Percentiles rank a stretch among this genome's conserved stretches.
Evolutionary conservation across 1,140 invertebrate genomes (phyloP).

Genomic region (Hypsibius dujardini): DNA sequence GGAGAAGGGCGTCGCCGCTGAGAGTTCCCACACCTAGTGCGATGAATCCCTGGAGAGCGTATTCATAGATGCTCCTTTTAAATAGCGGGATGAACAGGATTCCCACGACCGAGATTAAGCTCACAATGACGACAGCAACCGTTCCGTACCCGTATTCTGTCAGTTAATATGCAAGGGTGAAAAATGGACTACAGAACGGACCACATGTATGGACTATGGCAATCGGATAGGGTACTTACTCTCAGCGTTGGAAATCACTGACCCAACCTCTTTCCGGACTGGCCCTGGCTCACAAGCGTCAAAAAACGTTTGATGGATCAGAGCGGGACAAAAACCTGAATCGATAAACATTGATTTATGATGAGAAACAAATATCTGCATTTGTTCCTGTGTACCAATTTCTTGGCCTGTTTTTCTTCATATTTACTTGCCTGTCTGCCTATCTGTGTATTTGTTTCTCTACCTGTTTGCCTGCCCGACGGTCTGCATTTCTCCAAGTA

Average conservation of each 20-base stretch:
- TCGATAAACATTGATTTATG: neutral
- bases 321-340: neutral
- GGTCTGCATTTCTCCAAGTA: too few species aligned
- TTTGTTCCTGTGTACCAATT: too few species aligned
- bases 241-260: neutral
- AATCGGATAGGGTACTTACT: too few species aligned
- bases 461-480: too few species aligned
- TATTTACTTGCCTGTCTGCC: too few species aligned
- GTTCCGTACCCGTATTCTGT: constrained; percentile 45
- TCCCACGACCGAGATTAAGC: constrained; percentile 57
- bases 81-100: constrained; percentile 69
- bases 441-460: too few species aligned
- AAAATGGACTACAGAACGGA: too few species aligned
- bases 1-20: constrained; percentile 72
- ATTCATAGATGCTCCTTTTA: constrained; percentile 70
- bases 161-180: too few species aligned
- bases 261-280: neutral
- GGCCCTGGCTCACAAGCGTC: neutral
- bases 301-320: neutral
- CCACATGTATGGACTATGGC: too few species aligned
- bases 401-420: too few species aligned
- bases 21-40: constrained; percentile 75
- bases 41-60: constrained; percentile 71
- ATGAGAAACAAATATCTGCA: neutral
- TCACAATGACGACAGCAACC: constrained; percentile 58